phyloP scores from a whole-genome alignment of 2,888 invertebrate species.

The Cheilosia grossa region DNA sequence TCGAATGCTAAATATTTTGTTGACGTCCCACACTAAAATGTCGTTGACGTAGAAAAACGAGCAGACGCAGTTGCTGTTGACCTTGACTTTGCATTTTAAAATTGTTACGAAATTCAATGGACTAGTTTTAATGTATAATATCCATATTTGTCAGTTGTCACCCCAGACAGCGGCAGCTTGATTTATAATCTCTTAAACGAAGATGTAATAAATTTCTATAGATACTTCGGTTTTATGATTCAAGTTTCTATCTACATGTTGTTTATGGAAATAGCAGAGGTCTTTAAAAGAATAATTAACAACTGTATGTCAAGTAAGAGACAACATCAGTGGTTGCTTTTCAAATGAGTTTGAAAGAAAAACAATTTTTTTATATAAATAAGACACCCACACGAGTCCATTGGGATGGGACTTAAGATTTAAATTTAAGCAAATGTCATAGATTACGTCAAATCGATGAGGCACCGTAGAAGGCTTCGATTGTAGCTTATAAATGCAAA shows the following conservation, averaged over 20 bases:
- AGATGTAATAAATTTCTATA: background rate
- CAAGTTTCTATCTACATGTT: background rate
- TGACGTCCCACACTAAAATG: background rate
- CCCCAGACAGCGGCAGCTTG: background rate
- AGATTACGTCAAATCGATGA: background rate
- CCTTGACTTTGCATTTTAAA: background rate
- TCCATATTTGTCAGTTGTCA: conserved; percentile 2
- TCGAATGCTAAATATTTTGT: too few relatives aligned
- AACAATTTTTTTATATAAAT: background rate
- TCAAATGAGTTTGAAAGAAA: background rate
- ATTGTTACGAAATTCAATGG: background rate
- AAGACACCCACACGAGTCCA: background rate
- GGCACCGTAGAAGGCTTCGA: background rate
- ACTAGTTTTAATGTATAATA: background rate
- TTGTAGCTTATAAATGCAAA: background rate
- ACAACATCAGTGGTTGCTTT: background rate
- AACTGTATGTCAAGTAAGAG: background rate
- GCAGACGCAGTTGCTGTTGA: background rate
- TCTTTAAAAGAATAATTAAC: background rate
- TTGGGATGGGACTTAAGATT: background rate
- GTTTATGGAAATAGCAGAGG: background rate
- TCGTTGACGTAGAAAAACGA: background rate
- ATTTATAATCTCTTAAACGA: background rate
- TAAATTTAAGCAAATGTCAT: background rate
- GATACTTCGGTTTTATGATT: background rate